These are phyloP conservation scores for Heterocephalus glaber DNA, from an alignment of 2,113 vertebrate species.

Conservation along the genomic window DNA sequence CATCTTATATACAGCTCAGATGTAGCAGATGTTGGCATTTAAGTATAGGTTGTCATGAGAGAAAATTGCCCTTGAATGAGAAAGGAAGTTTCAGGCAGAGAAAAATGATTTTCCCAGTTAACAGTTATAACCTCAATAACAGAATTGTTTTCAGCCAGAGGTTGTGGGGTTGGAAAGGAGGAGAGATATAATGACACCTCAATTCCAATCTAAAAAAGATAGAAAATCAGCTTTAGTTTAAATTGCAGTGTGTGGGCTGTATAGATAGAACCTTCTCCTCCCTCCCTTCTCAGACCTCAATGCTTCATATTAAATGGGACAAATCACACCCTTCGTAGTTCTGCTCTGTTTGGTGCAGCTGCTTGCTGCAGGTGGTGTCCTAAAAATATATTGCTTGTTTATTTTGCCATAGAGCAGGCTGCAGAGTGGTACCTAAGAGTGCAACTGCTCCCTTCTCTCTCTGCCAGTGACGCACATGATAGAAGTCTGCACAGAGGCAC, in stretches of 20 bases:
- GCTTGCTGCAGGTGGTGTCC: constrained; percentile 81
- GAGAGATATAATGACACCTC: constrained; percentile 73
- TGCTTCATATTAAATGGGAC: constrained; percentile 78
- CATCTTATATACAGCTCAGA: constrained; percentile 68
- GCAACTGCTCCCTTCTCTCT: constrained; percentile 32
- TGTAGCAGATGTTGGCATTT: constrained; percentile 77
- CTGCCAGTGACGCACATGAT: not conserved
- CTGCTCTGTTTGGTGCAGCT: constrained; percentile 81
- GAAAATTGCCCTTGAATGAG: constrained; percentile 76
- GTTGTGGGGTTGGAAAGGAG: constrained; percentile 47
- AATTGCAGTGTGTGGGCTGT: constrained; percentile 13
- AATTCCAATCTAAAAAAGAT: constrained; percentile 64
- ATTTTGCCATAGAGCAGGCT: constrained; percentile 75
- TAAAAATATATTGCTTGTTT: constrained; percentile 83
- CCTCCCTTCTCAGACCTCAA: constrained; percentile 64
- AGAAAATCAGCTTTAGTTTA: constrained; percentile 63
- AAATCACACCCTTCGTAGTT: constrained; percentile 78
- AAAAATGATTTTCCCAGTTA: constrained; percentile 77
- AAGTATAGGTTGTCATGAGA: constrained; percentile 72
- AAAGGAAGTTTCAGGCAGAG: constrained; percentile 72
- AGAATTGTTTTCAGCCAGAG: constrained; percentile 74
- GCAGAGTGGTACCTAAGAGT: constrained; percentile 69
- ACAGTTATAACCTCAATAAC: constrained; percentile 75
- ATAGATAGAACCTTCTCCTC: constrained; percentile 64
- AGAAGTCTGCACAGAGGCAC: constrained; percentile 38